These are phyloP conservation scores for Ctenoplectra terminalis DNA, from an alignment of 1,140 invertebrate species.

Conservation along the genomic window DNA sequence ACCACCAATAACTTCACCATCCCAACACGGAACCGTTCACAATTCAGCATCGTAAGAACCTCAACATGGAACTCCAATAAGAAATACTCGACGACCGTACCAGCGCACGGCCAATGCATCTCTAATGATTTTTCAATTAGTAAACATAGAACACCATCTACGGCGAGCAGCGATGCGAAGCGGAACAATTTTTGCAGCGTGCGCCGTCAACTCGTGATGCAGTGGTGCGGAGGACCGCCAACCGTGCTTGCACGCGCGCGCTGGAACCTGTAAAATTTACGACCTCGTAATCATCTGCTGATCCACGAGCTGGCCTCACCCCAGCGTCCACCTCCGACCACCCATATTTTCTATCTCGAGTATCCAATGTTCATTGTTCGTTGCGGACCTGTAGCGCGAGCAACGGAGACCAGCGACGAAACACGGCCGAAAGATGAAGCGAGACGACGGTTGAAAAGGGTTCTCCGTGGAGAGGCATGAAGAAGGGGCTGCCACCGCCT, in stretches of 20 bases:
- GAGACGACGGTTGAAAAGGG: constrained; percentile 7
- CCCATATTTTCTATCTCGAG: constrained; percentile 72
- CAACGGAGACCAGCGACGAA: constrained; percentile 10
- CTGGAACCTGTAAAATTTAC: constrained; percentile 67
- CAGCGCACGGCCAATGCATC: no score
- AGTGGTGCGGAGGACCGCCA: constrained; percentile 56
- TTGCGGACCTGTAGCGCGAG: constrained; percentile 22
- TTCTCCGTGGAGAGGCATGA: neutral
- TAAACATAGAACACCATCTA: constrained; percentile 43
- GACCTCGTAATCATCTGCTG: constrained; percentile 73
- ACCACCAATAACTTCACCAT: no score
- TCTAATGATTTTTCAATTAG: constrained; percentile 64
- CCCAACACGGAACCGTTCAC: no score
- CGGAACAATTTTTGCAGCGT: constrained; percentile 45
- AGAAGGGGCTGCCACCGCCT: constrained; percentile 49
- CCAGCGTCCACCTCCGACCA: constrained; percentile 41
- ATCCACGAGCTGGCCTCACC: constrained; percentile 63
- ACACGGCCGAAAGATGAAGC: constrained; percentile 25
- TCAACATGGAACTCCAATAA: no score
- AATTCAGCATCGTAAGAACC: no score
- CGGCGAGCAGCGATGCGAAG: constrained; percentile 2
- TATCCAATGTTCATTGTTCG: constrained; percentile 70
- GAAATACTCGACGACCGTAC: no score
- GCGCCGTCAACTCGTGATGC: constrained; percentile 57
- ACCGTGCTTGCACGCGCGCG: constrained; percentile 26